Conservation (phyloP, 2,888 invertebrate genomes). For the Liodrosophila aerea region DNA sequence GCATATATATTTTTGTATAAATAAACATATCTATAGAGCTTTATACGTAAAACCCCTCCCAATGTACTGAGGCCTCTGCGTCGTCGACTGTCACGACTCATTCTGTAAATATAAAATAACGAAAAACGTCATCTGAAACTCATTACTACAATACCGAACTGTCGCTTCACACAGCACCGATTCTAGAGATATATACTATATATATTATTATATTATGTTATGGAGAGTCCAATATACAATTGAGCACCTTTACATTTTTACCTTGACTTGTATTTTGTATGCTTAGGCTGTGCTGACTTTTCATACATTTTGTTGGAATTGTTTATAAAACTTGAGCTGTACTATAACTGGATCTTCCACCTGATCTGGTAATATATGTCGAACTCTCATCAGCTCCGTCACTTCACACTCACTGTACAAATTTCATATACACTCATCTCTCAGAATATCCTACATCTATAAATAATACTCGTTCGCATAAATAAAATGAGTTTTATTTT, state of each 20-base stretch:
- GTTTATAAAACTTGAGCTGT: too few species aligned
- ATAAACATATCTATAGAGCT: slow-evolving; percentile 12
- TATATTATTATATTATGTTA: slow-evolving; percentile 6
- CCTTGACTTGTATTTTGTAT: neutral
- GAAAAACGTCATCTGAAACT: slow-evolving; percentile 59
- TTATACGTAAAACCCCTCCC: slow-evolving; percentile 3
- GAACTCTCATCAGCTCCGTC: too few species aligned
- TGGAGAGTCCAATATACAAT: neutral
- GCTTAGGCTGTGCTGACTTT: too few species aligned
- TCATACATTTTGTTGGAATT: too few species aligned
- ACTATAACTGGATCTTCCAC: too few species aligned
- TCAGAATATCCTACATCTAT: too few species aligned
- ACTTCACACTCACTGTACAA: too few species aligned
- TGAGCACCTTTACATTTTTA: neutral
- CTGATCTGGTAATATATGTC: too few species aligned
- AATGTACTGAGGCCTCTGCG: slow-evolving; percentile 21
- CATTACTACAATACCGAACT: slow-evolving; percentile 53
- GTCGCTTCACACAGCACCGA: slow-evolving; percentile 12
- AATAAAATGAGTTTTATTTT: neutral
- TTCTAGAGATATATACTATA: neutral
- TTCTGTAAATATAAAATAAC: slow-evolving; percentile 57
- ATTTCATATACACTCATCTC: too few species aligned
- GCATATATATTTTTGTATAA: slow-evolving; percentile 55
- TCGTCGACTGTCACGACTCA: slow-evolving; percentile 45
- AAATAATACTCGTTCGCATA: too few species aligned